Conservation (phyloP, 2,888 invertebrate genomes). For the Harmothoe impar region DNA sequence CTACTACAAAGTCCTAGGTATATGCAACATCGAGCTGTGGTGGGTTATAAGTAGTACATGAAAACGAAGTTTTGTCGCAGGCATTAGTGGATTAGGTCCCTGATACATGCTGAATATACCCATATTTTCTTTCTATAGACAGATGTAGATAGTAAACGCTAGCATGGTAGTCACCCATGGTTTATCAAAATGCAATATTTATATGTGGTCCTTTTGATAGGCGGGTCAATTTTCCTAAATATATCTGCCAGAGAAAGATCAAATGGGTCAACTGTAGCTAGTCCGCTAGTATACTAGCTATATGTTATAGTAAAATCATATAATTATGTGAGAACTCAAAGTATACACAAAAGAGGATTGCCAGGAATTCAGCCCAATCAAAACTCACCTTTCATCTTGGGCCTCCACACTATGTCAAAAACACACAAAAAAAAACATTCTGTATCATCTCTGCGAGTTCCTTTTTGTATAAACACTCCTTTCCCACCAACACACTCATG, state of each 20-base stretch:
- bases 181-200: too few relatives aligned
- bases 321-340: background rate
- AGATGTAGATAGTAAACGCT: background rate
- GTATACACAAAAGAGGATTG: background rate
- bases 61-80: too few relatives aligned
- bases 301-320: background rate
- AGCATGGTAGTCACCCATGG: too few relatives aligned
- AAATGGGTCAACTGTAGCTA: background rate
- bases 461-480: too few relatives aligned
- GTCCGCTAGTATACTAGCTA: too few relatives aligned
- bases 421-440: background rate
- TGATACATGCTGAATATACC: background rate
- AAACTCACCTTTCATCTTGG: constrained; percentile 52
- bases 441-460: too few relatives aligned
- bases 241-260: constrained; percentile 13
- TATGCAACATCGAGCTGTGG: too few relatives aligned
- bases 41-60: too few relatives aligned
- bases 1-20: too few relatives aligned
- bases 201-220: too few relatives aligned
- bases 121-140: constrained; percentile 15
- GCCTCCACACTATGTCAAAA: constrained; percentile 13
- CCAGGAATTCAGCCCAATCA: background rate
- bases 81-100: background rate
- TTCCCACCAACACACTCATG: too few relatives aligned
- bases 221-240: too few relatives aligned